Conservation (phyloP, 2,113 vertebrate species). For the Sebastes fasciatus region DNA sequence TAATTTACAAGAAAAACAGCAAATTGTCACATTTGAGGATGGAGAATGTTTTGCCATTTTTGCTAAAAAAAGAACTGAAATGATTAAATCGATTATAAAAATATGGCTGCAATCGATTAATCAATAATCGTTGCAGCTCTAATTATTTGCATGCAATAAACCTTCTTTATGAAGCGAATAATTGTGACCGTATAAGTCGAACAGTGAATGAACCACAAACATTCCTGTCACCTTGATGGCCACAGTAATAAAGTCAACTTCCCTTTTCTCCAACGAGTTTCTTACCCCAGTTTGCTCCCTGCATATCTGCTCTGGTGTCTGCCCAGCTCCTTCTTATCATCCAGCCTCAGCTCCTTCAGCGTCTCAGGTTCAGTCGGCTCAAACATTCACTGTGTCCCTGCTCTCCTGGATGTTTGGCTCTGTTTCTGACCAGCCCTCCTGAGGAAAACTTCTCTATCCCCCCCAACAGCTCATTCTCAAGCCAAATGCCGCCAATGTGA, state of each 20-base stretch:
- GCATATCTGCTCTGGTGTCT: conserved; percentile 61
- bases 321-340: conserved; percentile 43
- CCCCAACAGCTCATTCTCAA: conserved; percentile 51
- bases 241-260: conserved; percentile 29
- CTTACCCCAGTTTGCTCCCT: conserved; percentile 65
- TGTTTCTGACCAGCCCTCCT: conserved; percentile 50
- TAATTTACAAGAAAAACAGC: not conserved
- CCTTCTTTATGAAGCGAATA: not conserved
- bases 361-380: conserved; percentile 34
- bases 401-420: conserved; percentile 49
- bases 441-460: conserved; percentile 57
- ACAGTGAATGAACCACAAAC: conserved; percentile 1
- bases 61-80: not conserved
- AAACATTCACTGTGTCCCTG: conserved; percentile 29
- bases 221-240: not conserved
- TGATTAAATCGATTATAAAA: not conserved
- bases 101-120: not conserved
- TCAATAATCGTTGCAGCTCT: not conserved
- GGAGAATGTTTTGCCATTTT: not conserved
- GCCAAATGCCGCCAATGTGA: conserved; percentile 70
- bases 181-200: not conserved
- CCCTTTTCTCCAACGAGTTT: conserved; percentile 31
- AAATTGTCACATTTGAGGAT: not conserved
- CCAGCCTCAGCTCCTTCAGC: conserved; percentile 39
- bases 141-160: not conserved